Conservation (phyloP, 2,888 invertebrate species). For the Lamproptera curius region DNA sequence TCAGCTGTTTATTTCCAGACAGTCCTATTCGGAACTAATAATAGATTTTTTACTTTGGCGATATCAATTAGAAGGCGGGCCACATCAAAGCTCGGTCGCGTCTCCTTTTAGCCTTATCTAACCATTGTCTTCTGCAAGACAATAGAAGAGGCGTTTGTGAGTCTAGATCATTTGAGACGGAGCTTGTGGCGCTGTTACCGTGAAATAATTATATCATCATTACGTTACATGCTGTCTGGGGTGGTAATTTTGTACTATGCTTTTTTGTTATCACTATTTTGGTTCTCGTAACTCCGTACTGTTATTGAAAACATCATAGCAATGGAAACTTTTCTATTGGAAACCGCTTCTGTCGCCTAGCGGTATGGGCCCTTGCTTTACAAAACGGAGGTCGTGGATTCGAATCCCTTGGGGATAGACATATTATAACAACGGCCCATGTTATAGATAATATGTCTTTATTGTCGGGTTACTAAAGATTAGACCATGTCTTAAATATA, state of each 20-base stretch:
- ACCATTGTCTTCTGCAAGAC: slow-evolving; percentile 13
- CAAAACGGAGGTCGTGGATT: too few relatives aligned
- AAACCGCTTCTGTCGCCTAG: too few relatives aligned
- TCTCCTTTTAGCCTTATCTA: slow-evolving; percentile 4
- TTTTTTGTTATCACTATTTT: slow-evolving; percentile 4
- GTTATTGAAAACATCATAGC: too few relatives aligned
- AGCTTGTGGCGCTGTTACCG: not conserved
- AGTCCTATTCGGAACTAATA: not conserved
- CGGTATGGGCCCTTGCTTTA: too few relatives aligned
- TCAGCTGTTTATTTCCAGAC: not conserved
- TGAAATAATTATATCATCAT: slow-evolving; percentile 13
- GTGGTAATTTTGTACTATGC: not conserved
- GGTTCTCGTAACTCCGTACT: not conserved
- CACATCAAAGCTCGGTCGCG: slow-evolving; percentile 3
- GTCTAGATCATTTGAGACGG: slow-evolving; percentile 11
- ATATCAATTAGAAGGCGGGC: slow-evolving; percentile 5
- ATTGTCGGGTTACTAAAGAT: too few relatives aligned
- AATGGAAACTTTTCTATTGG: slow-evolving; percentile 1
- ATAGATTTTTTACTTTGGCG: not conserved
- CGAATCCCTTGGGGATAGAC: too few relatives aligned
- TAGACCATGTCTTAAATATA: too few relatives aligned
- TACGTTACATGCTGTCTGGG: too few relatives aligned
- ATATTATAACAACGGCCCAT: not conserved
- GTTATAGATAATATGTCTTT: not conserved
- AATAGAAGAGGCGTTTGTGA: slow-evolving; percentile 12